A percentile compares a stretch with the other conserved stretches of the same genome.
Evolutionary conservation across 1,140 invertebrate species (phyloP).

Genomic region (Drosophila seguyi): DNA sequence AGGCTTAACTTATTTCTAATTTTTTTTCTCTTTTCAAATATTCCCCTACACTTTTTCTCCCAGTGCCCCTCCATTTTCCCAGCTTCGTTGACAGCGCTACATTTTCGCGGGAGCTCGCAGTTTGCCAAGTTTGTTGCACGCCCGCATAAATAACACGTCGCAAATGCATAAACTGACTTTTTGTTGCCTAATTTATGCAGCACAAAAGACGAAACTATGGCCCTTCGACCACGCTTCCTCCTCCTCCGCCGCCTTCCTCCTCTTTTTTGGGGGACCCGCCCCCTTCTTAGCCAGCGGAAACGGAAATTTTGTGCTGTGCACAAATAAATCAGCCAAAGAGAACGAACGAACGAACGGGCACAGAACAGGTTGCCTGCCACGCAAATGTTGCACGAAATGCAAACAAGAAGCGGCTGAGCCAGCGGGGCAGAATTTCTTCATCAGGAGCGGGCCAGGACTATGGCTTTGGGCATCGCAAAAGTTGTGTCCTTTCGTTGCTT

Average conservation of each 20-base stretch:
- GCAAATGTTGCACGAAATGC: conserved; percentile 78
- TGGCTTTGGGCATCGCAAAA: conserved; percentile 21
- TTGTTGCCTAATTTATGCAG: conserved; percentile 81
- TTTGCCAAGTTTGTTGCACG: conserved; percentile 74
- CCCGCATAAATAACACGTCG: conserved; percentile 80
- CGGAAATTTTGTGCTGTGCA: conserved; percentile 81
- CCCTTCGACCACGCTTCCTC: conserved; percentile 10
- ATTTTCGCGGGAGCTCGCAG: conserved; percentile 48
- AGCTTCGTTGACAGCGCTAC: conserved; percentile 58
- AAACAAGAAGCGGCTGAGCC: conserved; percentile 51
- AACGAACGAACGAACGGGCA: conserved; percentile 6
- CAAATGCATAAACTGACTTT: conserved; percentile 80
- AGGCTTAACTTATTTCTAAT: too few relatives aligned
- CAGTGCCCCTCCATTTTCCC: neutral
- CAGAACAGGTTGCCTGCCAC: conserved; percentile 42
- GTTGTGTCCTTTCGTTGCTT: conserved; percentile 1
- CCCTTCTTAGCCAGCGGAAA: conserved; percentile 51
- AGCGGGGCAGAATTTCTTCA: conserved; percentile 64
- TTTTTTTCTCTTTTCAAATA: accelerated
- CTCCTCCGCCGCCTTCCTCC: neutral
- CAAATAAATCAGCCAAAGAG: conserved; percentile 69
- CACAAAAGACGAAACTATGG: conserved; percentile 67
- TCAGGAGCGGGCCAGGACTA: conserved; percentile 30
- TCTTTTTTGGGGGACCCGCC: conserved; percentile 5
- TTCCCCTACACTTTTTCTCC: neutral